Evolutionary conservation across 2,888 invertebrate species (phyloP), one percentile per base, ranked within the genome.

Genomic region (Scelioninae gen. 2): DNA sequence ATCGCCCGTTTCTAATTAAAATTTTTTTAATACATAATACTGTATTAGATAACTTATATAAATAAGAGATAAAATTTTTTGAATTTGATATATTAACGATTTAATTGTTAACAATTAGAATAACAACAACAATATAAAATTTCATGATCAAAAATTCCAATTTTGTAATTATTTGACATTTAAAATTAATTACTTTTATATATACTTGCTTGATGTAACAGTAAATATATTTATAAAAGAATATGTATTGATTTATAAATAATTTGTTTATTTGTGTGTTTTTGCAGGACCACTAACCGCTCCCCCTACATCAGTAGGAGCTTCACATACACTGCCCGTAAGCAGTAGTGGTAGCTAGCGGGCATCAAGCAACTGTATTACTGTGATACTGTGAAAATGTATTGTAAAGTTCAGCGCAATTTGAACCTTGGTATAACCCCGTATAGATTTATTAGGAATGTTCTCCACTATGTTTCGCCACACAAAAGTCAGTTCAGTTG

Each of bases 281-380:
- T 48, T 76, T 74, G 28, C 74, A 84, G 84, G 84, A 81, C 80
- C 84, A 79, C 81, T 83, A 79, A 83, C 81, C 78, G 83, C 84
- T 82, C 84, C 84, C 80, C 81, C 84, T 80, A 83, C 85, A 77
- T 84, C 84, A 76, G 82, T 84, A 80, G 84, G 84, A 81, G 83
- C 83, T 81, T 82, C 85, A 79, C 83, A 82, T 77, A 82, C 84
- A 81, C 84, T 85, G 82, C 85, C 85, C 78, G 84, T 83, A 80
- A 85, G 82, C 71, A 72, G 65, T 84, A 85, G 85, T 81, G 83
- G 83, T 81, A 86, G 85, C 84, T 86, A 86, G 84, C 85, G 81
- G 82, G 83, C 84, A 84, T 81, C 81, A 83, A 82, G 83, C 81
- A 84, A 85, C 85, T 85, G 85, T 85, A 85, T 85, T 85, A 85